phyloP scores from a whole-genome alignment of 2,888 invertebrate species.

The Andrena hattorfiana region DNA sequence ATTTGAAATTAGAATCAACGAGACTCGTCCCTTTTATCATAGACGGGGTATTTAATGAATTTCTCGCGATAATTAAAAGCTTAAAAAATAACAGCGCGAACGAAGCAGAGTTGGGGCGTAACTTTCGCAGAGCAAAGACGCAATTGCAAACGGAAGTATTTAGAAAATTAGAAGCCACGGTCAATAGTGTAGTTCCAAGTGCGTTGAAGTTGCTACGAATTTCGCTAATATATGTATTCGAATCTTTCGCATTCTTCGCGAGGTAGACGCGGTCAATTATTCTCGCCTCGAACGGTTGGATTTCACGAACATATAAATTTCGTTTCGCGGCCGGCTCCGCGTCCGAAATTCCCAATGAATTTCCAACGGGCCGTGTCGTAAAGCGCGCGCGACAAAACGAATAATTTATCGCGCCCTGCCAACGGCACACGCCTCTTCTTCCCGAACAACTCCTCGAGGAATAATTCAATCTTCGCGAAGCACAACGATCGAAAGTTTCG shows the following conservation, averaged over 20 bases:
- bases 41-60: conserved; percentile 9
- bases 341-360: conserved; percentile 39
- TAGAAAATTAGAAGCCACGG: not conserved
- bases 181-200: not conserved
- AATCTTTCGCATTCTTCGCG: not conserved
- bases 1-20: conserved; percentile 34
- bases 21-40: conserved; percentile 15
- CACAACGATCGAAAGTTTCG: conserved; percentile 77
- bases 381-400: conserved; percentile 47
- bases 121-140: not conserved
- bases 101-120: no score
- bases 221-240: not conserved
- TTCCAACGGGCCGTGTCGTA: conserved; percentile 35
- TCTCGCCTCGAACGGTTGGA: not conserved
- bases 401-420: conserved; percentile 69
- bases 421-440: conserved; percentile 60
- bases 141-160: conserved; percentile 1
- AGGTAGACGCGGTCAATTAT: not conserved
- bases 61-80: conserved; percentile 27
- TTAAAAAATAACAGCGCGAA: not conserved
- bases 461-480: conserved; percentile 78
- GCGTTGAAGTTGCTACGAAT: not conserved
- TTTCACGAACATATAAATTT: conserved; percentile 25
- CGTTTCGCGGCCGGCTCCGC: not conserved
- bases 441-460: conserved; percentile 60